Conservation (phyloP, 2,113 vertebrate species). For the Pomatorhinus ruficollis region DNA sequence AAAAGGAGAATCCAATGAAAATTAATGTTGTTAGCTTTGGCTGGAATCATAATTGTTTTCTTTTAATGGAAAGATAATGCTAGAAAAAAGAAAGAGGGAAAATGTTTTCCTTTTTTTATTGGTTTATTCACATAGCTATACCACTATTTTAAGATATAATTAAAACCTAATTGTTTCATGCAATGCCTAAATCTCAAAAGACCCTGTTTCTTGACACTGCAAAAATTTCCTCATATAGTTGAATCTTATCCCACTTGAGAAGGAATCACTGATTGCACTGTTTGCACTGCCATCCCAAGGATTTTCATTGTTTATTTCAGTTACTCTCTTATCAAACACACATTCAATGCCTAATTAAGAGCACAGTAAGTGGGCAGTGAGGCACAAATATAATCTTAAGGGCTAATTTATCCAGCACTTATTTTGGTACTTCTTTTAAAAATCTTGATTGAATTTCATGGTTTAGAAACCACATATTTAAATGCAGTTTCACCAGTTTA, state of each 20-base stretch:
- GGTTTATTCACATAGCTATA: background rate
- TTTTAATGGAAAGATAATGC: background rate
- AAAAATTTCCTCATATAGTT: background rate
- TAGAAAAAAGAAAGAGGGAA: background rate
- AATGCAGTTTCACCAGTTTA: background rate
- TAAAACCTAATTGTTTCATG: background rate
- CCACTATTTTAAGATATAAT: background rate
- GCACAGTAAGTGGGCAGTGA: background rate
- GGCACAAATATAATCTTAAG: background rate
- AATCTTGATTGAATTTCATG: background rate
- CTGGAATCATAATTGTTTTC: background rate
- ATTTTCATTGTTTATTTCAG: background rate
- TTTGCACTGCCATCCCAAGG: constrained; percentile 13
- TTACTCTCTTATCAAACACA: background rate
- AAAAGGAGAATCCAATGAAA: background rate
- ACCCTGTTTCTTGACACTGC: background rate
- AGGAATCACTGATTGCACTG: background rate
- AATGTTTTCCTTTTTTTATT: background rate
- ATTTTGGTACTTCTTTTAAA: background rate
- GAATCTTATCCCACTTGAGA: background rate
- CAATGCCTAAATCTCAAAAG: background rate
- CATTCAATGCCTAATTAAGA: background rate
- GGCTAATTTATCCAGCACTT: background rate
- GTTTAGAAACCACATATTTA: background rate
- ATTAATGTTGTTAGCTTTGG: background rate